Percentiles rank a stretch among this genome's conserved stretches.
phyloP scores from a whole-genome alignment of 2,888 invertebrate genomes.

The Lochmaea capreae region DNA sequence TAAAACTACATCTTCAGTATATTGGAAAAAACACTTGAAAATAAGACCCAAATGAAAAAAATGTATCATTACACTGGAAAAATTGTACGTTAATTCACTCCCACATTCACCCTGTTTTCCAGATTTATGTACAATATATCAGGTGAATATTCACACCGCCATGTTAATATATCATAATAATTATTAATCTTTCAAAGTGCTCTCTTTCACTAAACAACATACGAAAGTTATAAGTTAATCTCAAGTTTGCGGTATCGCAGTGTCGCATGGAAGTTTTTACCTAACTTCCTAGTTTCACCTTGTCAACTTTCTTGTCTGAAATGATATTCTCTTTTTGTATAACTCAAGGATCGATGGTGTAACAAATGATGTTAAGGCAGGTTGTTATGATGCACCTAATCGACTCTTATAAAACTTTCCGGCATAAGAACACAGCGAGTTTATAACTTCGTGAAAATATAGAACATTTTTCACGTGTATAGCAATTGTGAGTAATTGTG shows the following conservation, averaged over 20 bases:
- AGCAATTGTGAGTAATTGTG: not conserved
- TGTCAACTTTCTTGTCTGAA: constrained; percentile 6
- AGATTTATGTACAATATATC: no score
- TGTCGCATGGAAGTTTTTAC: not conserved
- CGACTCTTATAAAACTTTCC: constrained; percentile 4
- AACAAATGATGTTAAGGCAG: constrained; percentile 8
- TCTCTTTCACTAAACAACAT: not conserved
- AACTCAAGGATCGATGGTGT: constrained; percentile 1
- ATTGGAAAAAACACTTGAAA: no score
- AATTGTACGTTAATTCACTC: no score
- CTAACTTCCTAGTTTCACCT: not conserved
- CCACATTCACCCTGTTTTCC: not conserved
- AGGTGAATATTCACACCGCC: no score
- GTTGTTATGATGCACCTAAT: constrained; percentile 6
- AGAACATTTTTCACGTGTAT: not conserved
- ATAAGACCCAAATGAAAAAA: no score
- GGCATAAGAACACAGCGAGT: not conserved
- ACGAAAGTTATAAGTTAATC: not conserved
- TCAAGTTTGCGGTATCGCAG: not conserved
- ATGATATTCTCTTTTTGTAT: not conserved
- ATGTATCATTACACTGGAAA: no score
- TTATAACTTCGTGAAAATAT: constrained; percentile 1
- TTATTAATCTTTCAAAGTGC: no score
- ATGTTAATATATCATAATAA: no score
- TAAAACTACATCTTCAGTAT: no score